A percentile compares a stretch with the other conserved stretches of the same genome.
Conservation (phyloP, 2,888 invertebrate genomes). For the Lithophane socia region DNA sequence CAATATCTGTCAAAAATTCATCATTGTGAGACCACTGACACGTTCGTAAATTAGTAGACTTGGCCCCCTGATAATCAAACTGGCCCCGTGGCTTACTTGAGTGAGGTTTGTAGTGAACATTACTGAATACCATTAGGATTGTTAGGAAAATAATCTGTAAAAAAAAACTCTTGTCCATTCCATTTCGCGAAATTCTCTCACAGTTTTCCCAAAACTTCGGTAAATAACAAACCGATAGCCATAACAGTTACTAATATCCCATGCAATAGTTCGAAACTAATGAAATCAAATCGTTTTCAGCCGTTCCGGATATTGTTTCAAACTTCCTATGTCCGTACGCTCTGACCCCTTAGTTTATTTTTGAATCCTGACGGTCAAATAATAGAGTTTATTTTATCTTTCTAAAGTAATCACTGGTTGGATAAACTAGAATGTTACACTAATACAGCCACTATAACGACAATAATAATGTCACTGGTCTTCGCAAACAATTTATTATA, state of each 20-base stretch:
- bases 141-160: too few relatives aligned
- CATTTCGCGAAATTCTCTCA: not conserved
- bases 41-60: too few relatives aligned
- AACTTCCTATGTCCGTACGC: conserved; percentile 34
- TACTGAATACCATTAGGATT: not conserved
- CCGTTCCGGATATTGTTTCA: conserved; percentile 51
- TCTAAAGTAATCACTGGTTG: conserved; percentile 5
- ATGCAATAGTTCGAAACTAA: conserved; percentile 47
- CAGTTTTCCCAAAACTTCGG: not conserved
- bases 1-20: too few relatives aligned
- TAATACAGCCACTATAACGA: too few relatives aligned
- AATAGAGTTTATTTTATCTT: conserved; percentile 29
- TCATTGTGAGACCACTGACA: too few relatives aligned
- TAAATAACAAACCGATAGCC: conserved; percentile 1
- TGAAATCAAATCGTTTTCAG: conserved; percentile 53
- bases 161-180: not conserved
- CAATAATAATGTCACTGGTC: too few relatives aligned
- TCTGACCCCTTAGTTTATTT: conserved; percentile 52
- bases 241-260: conserved; percentile 26
- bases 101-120: not conserved
- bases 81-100: not conserved
- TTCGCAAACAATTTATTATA: too few relatives aligned
- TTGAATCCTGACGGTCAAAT: conserved; percentile 31
- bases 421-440: not conserved
- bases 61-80: not conserved